phyloP scores from a whole-genome alignment of 2,113 vertebrate genomes.

The Halichoerus grypus region DNA sequence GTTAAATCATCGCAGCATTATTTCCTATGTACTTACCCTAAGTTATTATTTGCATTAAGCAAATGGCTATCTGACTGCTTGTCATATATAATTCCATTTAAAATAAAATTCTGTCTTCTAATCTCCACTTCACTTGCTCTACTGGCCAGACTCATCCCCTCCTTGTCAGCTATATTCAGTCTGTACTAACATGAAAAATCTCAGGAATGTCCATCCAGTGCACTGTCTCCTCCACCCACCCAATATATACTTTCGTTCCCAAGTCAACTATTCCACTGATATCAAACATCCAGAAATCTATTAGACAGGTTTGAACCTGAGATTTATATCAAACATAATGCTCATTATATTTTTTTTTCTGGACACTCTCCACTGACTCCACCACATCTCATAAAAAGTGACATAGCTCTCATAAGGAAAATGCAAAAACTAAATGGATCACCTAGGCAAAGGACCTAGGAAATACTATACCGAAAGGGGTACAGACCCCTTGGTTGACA shows the following conservation, averaged over 20 bases:
- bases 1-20: not conserved
- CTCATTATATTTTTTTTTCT: not conserved
- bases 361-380: not conserved
- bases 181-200: constrained; percentile 6
- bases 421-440: not conserved
- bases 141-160: not conserved
- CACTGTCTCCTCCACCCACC: not conserved
- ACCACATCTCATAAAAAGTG: constrained; percentile 26
- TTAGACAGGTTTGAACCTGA: not conserved
- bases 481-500: not conserved
- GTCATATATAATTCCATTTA: constrained; percentile 6
- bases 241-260: not conserved
- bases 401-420: constrained; percentile 19
- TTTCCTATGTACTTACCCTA: constrained; percentile 56
- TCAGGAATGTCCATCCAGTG: not conserved
- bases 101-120: constrained; percentile 36
- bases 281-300: constrained; percentile 14
- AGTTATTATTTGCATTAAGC: constrained; percentile 46
- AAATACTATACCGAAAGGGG: not conserved
- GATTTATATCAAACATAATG: constrained; percentile 31
- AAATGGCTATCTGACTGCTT: not conserved
- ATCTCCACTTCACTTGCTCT: constrained; percentile 44
- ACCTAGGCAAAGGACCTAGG: not conserved
- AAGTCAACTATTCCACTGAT: not conserved
- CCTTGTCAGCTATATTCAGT: not conserved